Evolutionary conservation across 2,888 invertebrate genomes (phyloP).

Genomic region (Protonemura montana): DNA sequence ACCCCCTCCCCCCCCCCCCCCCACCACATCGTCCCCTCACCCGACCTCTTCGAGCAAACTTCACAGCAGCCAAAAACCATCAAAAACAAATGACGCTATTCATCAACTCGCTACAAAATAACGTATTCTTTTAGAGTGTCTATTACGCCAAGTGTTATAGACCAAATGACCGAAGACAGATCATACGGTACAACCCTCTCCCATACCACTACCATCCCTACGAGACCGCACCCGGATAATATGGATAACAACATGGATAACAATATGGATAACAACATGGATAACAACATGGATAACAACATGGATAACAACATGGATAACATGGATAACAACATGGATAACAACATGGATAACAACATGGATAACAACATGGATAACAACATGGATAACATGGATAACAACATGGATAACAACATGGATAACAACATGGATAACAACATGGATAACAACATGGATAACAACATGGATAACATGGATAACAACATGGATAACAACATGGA

Average conservation of each 20-base stretch:
- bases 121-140: not conserved
- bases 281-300: not conserved
- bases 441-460: not conserved
- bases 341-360: not conserved
- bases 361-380: not conserved
- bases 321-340: not conserved
- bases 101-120: not conserved
- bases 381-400: not conserved
- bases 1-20: not conserved
- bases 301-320: not conserved
- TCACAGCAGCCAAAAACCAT: slow-evolving; percentile 22
- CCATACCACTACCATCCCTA: not conserved
- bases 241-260: not conserved
- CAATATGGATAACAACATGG: not conserved
- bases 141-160: not conserved
- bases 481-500: not conserved
- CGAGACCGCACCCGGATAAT: too few relatives aligned
- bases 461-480: not conserved
- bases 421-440: not conserved
- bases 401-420: not conserved
- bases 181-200: not conserved
- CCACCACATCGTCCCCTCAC: too few relatives aligned
- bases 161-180: not conserved
- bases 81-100: slow-evolving; percentile 28
- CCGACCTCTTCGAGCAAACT: not conserved